Evolutionary conservation across 2,888 invertebrate genomes (phyloP).

Genomic region (Protophormia terraenovae): DNA sequence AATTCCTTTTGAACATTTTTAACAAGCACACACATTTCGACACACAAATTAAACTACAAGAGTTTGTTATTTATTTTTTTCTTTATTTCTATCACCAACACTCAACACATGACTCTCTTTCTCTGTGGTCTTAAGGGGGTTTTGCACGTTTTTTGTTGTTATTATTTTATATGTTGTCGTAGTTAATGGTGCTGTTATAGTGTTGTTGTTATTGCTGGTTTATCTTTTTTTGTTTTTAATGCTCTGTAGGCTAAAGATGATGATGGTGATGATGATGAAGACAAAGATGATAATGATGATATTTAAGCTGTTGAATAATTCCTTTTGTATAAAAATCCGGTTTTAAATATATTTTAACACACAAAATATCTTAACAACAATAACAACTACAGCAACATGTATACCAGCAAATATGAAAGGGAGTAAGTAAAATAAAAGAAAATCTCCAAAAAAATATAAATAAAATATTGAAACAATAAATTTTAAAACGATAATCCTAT

Average conservation of each 20-base stretch:
- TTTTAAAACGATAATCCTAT: not conserved
- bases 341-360: slow-evolving; percentile 45
- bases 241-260: slow-evolving; percentile 22
- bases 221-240: slow-evolving; percentile 1
- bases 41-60: not conserved
- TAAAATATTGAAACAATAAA: not conserved
- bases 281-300: slow-evolving; percentile 47
- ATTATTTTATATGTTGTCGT: slow-evolving; percentile 10
- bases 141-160: slow-evolving; percentile 62
- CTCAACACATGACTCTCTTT: slow-evolving; percentile 16
- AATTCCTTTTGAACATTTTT: not conserved
- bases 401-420: not conserved
- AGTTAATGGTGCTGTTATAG: slow-evolving; percentile 27
- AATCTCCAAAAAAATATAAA: not conserved
- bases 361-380: slow-evolving; percentile 3
- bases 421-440: slow-evolving; percentile 3
- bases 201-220: slow-evolving; percentile 15
- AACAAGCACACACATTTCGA: not conserved
- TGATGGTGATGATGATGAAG: slow-evolving; percentile 31
- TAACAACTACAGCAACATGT: not conserved
- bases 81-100: slow-evolving; percentile 9
- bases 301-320: slow-evolving; percentile 67
- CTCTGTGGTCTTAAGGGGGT: not conserved
- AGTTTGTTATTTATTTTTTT: not conserved
- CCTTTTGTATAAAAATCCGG: slow-evolving; percentile 65